Conservation (phyloP, 2,888 invertebrate genomes). For the Cantharis rustica region DNA sequence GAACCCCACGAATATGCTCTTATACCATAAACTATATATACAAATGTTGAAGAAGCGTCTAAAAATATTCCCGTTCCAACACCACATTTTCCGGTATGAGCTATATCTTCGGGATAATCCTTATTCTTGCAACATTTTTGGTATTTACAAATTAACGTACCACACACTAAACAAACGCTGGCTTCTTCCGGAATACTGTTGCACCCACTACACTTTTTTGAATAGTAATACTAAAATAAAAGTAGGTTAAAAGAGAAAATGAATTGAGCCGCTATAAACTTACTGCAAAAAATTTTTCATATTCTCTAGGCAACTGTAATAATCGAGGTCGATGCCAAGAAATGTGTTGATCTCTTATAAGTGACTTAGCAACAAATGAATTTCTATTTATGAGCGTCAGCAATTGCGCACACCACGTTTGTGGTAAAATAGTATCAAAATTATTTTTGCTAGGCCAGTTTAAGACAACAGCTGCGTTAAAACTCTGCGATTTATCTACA, state of each 20-base stretch:
- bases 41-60: conserved; percentile 92
- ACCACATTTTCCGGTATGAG: conserved; percentile 94
- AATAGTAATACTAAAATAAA: conserved; percentile 78
- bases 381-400: conserved; percentile 60
- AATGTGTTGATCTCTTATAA: conserved; percentile 75
- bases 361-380: conserved; percentile 65
- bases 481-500: conserved; percentile 66
- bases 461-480: conserved; percentile 67
- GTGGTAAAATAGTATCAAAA: conserved; percentile 59
- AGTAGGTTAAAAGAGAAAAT: neutral
- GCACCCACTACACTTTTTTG: conserved; percentile 85
- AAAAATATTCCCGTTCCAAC: conserved; percentile 95
- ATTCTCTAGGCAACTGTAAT: conserved; percentile 84
- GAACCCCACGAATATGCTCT: conserved; percentile 97
- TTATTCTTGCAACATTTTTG: conserved; percentile 84
- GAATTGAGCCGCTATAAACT: conserved; percentile 31
- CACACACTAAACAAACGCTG: conserved; percentile 90
- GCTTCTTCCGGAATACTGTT: conserved; percentile 89
- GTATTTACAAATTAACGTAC: conserved; percentile 89
- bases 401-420: conserved; percentile 72
- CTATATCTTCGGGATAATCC: conserved; percentile 84
- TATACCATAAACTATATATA: conserved; percentile 90
- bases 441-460: conserved; percentile 60
- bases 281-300: conserved; percentile 88
- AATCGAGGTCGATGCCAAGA: conserved; percentile 83